A percentile compares a stretch with the other conserved stretches of the same genome.
Conservation (phyloP, 53 echinoderm and acorn worm genomes). For the Echinometra lucunter region DNA sequence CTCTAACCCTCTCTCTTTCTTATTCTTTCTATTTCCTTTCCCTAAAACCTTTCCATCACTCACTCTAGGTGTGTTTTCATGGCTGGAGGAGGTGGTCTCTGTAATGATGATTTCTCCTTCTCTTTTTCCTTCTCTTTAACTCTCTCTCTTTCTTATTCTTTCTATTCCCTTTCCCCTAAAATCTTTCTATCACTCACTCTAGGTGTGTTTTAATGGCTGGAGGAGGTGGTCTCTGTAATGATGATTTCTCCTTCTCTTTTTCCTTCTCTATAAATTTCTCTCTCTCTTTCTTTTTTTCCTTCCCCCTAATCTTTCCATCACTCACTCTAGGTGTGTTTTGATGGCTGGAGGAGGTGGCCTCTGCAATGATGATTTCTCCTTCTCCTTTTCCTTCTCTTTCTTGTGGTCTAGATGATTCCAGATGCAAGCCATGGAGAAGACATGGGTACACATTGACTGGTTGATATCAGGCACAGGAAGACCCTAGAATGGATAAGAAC, state of each 20-base stretch:
- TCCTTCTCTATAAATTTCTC: not conserved
- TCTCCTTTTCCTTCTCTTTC: conserved; percentile 75
- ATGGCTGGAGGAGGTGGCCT: conserved; percentile 85
- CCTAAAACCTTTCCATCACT: no score
- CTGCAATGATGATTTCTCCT: conserved; percentile 78
- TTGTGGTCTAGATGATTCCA: conserved; percentile 87
- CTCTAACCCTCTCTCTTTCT: no score
- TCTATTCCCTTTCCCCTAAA: no score
- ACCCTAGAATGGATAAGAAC: conserved; percentile 54
- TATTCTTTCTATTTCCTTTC: no score
- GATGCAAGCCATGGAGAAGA: conserved; percentile 94
- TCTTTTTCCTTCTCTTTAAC: no score
- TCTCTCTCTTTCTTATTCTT: no score
- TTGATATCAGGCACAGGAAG: conserved; percentile 91
- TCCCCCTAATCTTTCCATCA: not conserved
- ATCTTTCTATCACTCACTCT: no score
- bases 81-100: no score
- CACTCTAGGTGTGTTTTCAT: no score
- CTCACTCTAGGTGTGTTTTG: conserved; percentile 91
- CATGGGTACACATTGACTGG: conserved; percentile 86
- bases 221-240: no score
- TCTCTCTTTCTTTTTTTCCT: not conserved
- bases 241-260: not conserved
- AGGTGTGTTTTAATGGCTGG: no score
- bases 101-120: no score